These are phyloP conservation scores for Balaeniceps rex DNA, from an alignment of 2,113 vertebrate species.

Conservation along the genomic window DNA sequence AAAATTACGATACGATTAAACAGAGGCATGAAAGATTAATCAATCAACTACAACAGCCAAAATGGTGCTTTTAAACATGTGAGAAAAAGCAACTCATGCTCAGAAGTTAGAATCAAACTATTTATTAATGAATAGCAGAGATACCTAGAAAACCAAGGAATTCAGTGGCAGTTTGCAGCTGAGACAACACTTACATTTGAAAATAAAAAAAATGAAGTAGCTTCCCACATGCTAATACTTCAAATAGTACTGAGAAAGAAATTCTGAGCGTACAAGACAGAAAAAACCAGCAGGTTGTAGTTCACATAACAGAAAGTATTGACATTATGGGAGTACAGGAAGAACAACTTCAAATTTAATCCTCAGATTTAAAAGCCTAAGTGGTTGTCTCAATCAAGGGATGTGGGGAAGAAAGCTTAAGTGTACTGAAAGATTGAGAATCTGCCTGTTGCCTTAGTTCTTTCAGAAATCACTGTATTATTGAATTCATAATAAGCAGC, in stretches of 20 bases:
- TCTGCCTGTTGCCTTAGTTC: background rate
- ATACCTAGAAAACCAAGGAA: background rate
- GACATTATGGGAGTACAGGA: background rate
- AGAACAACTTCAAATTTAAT: background rate
- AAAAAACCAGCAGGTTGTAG: background rate
- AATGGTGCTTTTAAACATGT: background rate
- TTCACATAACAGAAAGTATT: background rate
- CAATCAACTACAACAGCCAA: background rate
- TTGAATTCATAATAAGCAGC: background rate
- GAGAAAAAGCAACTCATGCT: background rate
- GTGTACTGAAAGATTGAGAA: background rate
- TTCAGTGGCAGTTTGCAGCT: background rate
- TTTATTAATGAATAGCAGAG: background rate
- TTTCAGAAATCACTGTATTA: background rate
- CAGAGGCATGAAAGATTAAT: background rate
- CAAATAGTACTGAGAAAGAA: background rate
- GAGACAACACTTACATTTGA: background rate
- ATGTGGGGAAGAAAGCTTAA: background rate
- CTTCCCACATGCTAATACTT: background rate
- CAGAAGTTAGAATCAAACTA: background rate
- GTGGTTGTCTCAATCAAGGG: background rate
- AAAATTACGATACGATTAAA: background rate
- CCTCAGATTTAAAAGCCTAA: background rate
- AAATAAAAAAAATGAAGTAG: background rate
- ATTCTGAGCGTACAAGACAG: background rate